A percentile compares a stretch with the other conserved stretches of the same genome.
Evolutionary conservation across 2,888 invertebrate species (phyloP).

Genomic region (Merodon equestris): DNA sequence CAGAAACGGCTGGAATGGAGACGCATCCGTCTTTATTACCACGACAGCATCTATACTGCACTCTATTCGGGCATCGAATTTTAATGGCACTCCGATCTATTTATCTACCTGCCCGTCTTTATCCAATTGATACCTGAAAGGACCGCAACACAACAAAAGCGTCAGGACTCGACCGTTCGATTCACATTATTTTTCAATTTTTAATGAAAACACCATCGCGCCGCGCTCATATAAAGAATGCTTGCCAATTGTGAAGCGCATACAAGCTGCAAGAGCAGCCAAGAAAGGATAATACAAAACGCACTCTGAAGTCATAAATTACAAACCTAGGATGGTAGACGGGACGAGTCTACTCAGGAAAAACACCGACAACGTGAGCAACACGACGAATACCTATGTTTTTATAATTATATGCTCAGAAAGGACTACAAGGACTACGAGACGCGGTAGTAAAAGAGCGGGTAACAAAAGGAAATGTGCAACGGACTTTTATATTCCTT

Average conservation of each 20-base stretch:
- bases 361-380: no score
- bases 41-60: no score
- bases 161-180: conserved; percentile 43
- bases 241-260: no score
- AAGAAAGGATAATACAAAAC: conserved; percentile 45
- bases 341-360: conserved; percentile 8
- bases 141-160: conserved; percentile 38
- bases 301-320: conserved; percentile 50
- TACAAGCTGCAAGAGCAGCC: not conserved
- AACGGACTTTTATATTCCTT: not conserved
- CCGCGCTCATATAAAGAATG: conserved; percentile 11
- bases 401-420: conserved; percentile 37
- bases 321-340: conserved; percentile 27
- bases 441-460: not conserved
- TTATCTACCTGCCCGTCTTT: conserved; percentile 36
- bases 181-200: conserved; percentile 66
- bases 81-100: conserved; percentile 17
- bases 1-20: conserved; percentile 31
- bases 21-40: no score
- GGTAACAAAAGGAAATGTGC: conserved; percentile 44
- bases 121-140: conserved; percentile 61
- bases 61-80: conserved; percentile 6
- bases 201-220: conserved; percentile 48
- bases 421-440: conserved; percentile 25
- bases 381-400: conserved; percentile 26